Evolutionary conservation across 2,113 vertebrate species (phyloP), one percentile per base, ranked within the genome.

Genomic region (Rhea pennata): DNA sequence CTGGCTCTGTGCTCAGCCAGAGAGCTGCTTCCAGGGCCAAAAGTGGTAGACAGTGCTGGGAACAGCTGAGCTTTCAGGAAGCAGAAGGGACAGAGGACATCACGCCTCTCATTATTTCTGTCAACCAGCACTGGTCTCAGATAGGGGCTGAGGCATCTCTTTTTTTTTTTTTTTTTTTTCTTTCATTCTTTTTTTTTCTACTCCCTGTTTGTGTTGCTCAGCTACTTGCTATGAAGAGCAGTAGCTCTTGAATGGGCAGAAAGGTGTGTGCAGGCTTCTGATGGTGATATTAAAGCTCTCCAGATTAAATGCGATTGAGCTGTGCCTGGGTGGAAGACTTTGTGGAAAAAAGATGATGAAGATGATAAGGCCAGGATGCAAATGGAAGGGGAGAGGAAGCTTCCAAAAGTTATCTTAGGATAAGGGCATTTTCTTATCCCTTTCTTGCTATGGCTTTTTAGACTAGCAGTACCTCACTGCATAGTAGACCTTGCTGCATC

Each of bases 131-230:
- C 59, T 71, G 17, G 56, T 65, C 65, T 79, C 20, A 8, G 2
- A 8, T 36, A 67, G 33, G 53, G 88, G 69, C 51, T 77, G 73
- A 79, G 22, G 66, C 73, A 89, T 64, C 87, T 23, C 53, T 36
- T 51, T 58, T 42, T n/a, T 48, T 48, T n/a, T 42, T 64, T 42
- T 22, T 9, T 0, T 0, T 31, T 81, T n/a, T n/a, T n/a, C n/a
- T 36, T 17, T 17, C 13, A 6, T 29, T 19, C 12, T 26, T 14
- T 54, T 53, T 46, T 88, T 56, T 69, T 33, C 53, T 48, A 36
- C 59, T 50, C 7, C 7, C 2, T 27, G 39, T 29, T 2, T 7
- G n/a, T 26, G 44, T 51, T 73, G 84, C 87, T 96, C 84, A 80
- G 93, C 72, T 87, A 33, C 72, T 91, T 3, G 0, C 56, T 15